Percentiles rank a stretch among this genome's conserved stretches.
These are phyloP conservation scores for Drosophila parvula DNA, from an alignment of 1,140 invertebrate species.

Conservation along the genomic window DNA sequence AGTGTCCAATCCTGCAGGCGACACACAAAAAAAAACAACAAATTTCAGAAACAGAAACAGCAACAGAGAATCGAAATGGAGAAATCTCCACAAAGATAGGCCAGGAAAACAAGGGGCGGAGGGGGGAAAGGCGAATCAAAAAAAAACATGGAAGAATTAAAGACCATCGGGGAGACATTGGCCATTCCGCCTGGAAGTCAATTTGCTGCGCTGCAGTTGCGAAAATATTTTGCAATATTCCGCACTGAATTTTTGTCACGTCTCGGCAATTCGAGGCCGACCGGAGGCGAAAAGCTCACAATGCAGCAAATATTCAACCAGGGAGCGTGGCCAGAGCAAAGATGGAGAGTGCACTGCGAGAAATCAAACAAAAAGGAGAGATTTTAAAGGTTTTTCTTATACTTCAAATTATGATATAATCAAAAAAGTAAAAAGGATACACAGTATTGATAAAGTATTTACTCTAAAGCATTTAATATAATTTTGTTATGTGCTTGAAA, in stretches of 20 bases:
- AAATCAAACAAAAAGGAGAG: background rate
- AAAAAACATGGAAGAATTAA: constrained; percentile 40
- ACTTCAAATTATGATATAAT: background rate
- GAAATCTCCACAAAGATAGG: constrained; percentile 4
- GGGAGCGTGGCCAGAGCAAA: constrained; percentile 2
- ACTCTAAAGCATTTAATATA: too few relatives aligned
- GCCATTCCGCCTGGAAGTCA: constrained; percentile 40
- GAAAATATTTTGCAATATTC: constrained; percentile 47
- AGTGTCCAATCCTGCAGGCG: constrained; percentile 91
- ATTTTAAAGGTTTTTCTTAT: background rate
- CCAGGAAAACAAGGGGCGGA: constrained; percentile 1
- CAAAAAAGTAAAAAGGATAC: too few relatives aligned
- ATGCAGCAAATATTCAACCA: constrained; percentile 45
- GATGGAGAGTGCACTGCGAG: constrained; percentile 7
- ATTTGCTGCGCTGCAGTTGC: constrained; percentile 34
- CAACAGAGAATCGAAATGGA: constrained; percentile 2
- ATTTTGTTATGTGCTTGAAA: background rate
- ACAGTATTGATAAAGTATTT: too few relatives aligned
- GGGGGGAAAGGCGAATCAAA: too few relatives aligned
- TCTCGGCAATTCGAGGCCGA: constrained; percentile 54
- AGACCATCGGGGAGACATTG: constrained; percentile 7
- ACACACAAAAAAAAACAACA: constrained; percentile 16
- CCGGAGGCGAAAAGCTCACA: constrained; percentile 35
- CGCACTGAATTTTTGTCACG: constrained; percentile 58
- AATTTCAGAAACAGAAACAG: constrained; percentile 5